Evolutionary conservation across 2,113 vertebrate genomes (phyloP).

Genomic region (Philantomba maxwellii): DNA sequence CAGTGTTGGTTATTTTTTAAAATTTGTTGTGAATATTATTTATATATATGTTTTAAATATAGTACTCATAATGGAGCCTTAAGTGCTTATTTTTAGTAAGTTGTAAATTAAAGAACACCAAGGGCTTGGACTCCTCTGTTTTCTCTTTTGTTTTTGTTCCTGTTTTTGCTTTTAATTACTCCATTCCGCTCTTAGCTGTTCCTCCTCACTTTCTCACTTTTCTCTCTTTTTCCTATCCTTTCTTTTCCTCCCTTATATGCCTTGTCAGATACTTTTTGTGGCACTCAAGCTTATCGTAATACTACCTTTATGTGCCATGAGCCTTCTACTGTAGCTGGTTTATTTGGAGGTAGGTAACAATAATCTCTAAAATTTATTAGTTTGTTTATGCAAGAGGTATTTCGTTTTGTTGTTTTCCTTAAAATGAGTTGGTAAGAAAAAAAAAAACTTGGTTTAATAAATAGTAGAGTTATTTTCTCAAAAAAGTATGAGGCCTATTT

Average conservation of each 20-base stretch:
- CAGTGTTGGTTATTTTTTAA: not conserved
- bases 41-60: not conserved
- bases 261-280: constrained; percentile 90
- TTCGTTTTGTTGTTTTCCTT: not conserved
- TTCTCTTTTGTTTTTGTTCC: not conserved
- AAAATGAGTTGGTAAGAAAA: not conserved
- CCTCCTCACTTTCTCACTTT: constrained; percentile 70
- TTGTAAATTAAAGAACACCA: constrained; percentile 3
- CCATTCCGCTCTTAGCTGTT: constrained; percentile 42
- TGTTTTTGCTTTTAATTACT: constrained; percentile 3
- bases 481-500: not conserved
- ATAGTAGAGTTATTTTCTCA: not conserved
- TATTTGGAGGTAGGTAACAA: constrained; percentile 88
- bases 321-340: constrained; percentile 87
- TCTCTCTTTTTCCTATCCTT: constrained; percentile 29
- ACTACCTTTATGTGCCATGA: constrained; percentile 87
- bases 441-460: not conserved
- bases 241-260: constrained; percentile 51
- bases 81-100: constrained; percentile 54
- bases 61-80: not conserved
- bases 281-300: constrained; percentile 84
- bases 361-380: not conserved
- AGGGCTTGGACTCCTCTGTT: not conserved
- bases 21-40: not conserved
- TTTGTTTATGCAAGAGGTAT: not conserved